Conservation (phyloP, 2,797 vertebrate genomes). For the Loriculus beryllinus region DNA sequence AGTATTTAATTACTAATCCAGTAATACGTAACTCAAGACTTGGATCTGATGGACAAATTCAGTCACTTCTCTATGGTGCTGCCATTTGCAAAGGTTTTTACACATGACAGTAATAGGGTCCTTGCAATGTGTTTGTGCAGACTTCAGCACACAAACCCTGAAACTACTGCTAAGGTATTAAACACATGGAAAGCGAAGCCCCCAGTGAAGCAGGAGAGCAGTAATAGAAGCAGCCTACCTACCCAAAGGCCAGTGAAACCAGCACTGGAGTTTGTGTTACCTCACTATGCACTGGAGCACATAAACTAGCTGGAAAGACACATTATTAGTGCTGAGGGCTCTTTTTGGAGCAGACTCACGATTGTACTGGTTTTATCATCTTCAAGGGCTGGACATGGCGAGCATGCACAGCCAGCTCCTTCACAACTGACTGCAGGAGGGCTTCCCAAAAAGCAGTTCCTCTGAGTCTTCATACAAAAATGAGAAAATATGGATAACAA, state of each 20-base stretch:
- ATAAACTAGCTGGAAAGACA: neutral
- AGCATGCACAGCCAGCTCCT: neutral
- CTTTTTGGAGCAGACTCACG: neutral
- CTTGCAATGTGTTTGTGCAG: neutral
- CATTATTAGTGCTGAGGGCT: neutral
- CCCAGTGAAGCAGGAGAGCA: neutral
- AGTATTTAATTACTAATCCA: neutral
- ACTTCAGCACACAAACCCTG: neutral
- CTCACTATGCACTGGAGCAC: neutral
- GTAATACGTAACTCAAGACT: neutral
- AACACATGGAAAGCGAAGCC: neutral
- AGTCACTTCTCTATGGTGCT: neutral
- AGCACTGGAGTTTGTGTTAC: neutral
- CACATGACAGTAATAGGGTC: neutral
- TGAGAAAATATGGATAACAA: neutral
- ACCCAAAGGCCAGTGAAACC: neutral
- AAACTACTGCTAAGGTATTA: neutral
- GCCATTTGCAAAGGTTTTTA: neutral
- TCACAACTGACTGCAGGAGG: neutral
- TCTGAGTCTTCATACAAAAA: neutral
- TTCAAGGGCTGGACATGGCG: rapidly evolving
- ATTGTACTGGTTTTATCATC: neutral
- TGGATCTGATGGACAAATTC: neutral
- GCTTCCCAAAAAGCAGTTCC: neutral
- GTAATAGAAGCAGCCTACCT: neutral